These are phyloP conservation scores for Yponomeuta malinellus DNA, from an alignment of 2,888 invertebrate species.

Conservation along the genomic window DNA sequence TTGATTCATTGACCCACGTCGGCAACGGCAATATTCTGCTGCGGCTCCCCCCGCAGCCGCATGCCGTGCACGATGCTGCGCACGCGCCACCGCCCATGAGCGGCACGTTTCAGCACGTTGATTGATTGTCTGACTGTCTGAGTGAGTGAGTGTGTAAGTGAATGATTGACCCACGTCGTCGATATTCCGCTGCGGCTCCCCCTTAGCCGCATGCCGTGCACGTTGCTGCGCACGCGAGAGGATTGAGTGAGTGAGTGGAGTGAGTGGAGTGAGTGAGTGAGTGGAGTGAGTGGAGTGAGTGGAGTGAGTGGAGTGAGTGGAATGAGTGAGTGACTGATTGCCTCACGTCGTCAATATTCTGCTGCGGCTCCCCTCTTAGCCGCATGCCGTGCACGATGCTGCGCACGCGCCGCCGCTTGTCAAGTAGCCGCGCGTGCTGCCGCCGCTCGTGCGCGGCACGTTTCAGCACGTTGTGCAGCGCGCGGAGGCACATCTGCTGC, in stretches of 20 bases:
- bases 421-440: constrained; percentile 86
- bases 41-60: no score
- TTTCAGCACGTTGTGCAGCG: constrained; percentile 44
- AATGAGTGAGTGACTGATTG: not conserved
- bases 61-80: no score
- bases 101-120: no score
- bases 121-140: no score
- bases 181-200: constrained; percentile 78
- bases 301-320: no score
- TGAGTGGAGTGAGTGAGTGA: not conserved
- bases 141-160: no score
- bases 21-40: no score
- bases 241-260: not conserved
- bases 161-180: constrained; percentile 78
- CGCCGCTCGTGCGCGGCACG: constrained; percentile 31
- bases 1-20: not conserved
- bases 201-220: constrained; percentile 69
- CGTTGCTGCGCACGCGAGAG: constrained; percentile 39
- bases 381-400: constrained; percentile 87
- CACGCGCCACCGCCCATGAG: no score
- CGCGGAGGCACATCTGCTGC: constrained; percentile 47
- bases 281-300: no score
- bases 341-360: constrained; percentile 86
- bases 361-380: constrained; percentile 84
- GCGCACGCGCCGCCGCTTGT: constrained; percentile 91